phyloP scores from a whole-genome alignment of 2,113 vertebrate species.

The Coturnix japonica region DNA sequence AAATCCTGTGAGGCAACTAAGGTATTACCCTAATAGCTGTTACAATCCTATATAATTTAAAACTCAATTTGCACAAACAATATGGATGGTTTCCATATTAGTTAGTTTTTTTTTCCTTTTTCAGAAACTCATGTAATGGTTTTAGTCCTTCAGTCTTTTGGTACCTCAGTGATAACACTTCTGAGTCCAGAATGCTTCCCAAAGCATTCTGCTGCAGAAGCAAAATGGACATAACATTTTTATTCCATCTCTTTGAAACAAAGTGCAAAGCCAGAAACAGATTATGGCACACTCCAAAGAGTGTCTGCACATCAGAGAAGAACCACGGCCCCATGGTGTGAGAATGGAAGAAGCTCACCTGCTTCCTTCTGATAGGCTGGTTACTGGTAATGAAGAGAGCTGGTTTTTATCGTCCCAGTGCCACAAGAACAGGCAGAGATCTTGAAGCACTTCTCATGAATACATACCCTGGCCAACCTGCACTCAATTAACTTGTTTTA shows the following conservation, averaged over 20 bases:
- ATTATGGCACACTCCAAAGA: not conserved
- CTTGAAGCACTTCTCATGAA: not conserved
- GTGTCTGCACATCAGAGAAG: not conserved
- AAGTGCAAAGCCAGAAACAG: not conserved
- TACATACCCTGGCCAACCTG: not conserved
- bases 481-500: not conserved
- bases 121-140: not conserved
- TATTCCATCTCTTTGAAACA: not conserved
- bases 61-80: not conserved
- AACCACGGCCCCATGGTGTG: not conserved
- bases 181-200: not conserved
- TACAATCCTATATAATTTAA: not conserved
- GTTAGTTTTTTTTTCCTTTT: not conserved
- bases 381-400: not conserved
- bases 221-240: slow-evolving; percentile 25
- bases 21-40: not conserved
- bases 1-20: not conserved
- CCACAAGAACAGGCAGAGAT: not conserved
- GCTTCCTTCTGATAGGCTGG: not conserved
- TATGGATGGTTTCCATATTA: not conserved
- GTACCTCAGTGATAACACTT: not conserved
- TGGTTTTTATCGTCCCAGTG: not conserved
- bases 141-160: not conserved
- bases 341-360: not conserved
- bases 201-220: not conserved